Conservation (phyloP, 2,113 vertebrate genomes). For the Cyanistes caeruleus region DNA sequence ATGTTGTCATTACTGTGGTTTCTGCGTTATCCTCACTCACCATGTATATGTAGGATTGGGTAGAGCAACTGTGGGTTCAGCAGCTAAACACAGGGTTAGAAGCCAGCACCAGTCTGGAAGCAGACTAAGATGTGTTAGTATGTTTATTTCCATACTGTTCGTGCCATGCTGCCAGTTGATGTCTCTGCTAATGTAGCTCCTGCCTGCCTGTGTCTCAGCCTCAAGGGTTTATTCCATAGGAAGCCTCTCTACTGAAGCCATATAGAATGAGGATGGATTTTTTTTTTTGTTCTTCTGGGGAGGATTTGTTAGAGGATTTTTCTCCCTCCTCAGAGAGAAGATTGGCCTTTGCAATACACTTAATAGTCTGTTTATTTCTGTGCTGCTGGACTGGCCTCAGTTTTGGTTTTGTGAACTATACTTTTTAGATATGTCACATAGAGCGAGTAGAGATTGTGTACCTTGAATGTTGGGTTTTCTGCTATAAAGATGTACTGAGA, state of each 20-base stretch:
- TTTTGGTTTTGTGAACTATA: neutral
- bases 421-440: neutral
- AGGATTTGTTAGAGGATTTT: neutral
- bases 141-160: neutral
- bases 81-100: neutral
- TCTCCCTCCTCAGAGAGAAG: neutral
- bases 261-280: neutral
- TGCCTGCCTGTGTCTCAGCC: neutral
- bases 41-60: accelerated
- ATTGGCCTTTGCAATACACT: neutral
- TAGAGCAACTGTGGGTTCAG: neutral
- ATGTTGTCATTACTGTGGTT: neutral
- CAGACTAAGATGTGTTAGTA: neutral
- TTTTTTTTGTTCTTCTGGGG: neutral
- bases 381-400: neutral
- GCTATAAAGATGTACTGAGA: neutral
- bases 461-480: neutral
- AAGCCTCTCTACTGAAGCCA: neutral
- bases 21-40: neutral
- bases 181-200: neutral
- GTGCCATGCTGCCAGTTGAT: neutral
- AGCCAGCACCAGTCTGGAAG: neutral
- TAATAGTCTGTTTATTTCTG: neutral
- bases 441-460: neutral
- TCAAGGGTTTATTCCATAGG: neutral